These are phyloP conservation scores for Lutraria rhynchaena DNA, from an alignment of 1,140 invertebrate species.

Conservation along the genomic window DNA sequence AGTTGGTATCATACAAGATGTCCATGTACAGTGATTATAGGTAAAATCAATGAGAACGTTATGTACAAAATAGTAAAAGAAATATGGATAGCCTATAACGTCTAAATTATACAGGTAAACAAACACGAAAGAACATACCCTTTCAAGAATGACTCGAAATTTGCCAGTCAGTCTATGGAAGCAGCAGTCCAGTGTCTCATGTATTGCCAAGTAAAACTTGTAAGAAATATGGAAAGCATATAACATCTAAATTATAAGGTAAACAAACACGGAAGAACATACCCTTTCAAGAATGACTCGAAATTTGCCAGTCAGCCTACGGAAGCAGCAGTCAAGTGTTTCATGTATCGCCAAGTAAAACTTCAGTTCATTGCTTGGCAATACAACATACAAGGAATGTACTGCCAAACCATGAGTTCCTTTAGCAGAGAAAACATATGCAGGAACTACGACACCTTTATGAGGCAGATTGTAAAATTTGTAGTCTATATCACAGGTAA, in stretches of 20 bases:
- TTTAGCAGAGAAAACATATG: constrained; percentile 76
- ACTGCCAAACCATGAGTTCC: constrained; percentile 64
- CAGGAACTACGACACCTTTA: constrained; percentile 69
- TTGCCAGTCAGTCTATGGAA: constrained; percentile 46
- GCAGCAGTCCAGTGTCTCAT: constrained; percentile 61
- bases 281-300: constrained; percentile 57
- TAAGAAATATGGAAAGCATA: too few species aligned
- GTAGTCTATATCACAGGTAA: constrained; percentile 68
- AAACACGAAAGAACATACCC: too few species aligned
- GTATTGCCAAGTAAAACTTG: constrained; percentile 64
- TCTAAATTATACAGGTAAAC: background rate
- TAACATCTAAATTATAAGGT: too few species aligned
- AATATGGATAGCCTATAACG: too few species aligned
- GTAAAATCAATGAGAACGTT: too few species aligned
- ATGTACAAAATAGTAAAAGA: too few species aligned
- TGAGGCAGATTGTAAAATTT: constrained; percentile 74
- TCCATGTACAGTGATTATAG: too few species aligned
- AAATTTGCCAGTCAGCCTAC: constrained; percentile 44
- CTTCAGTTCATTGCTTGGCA: constrained; percentile 66
- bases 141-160: constrained; percentile 53
- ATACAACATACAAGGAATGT: constrained; percentile 70
- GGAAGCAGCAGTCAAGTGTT: constrained; percentile 54
- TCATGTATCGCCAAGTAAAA: constrained; percentile 69
- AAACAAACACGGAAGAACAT: too few species aligned
- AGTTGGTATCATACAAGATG: too few species aligned